phyloP scores from a whole-genome alignment of 2,888 invertebrate genomes.

The Amaurobius ferox region DNA sequence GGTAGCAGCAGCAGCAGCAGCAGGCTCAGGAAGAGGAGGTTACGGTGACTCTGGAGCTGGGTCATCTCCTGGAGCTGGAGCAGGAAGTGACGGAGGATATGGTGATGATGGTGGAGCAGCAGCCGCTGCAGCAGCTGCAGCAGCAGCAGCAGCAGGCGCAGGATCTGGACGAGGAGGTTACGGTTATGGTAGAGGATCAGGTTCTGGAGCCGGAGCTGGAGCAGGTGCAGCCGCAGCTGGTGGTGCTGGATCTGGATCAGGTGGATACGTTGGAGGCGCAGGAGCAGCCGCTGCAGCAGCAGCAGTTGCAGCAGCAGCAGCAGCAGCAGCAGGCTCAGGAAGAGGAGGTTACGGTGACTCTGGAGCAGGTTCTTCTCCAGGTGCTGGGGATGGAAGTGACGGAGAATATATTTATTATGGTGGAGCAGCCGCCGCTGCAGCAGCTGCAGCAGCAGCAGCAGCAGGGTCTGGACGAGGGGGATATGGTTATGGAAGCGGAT shows the following conservation, averaged over 20 bases:
- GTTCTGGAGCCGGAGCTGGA: too few species aligned
- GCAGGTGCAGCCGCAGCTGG: not conserved
- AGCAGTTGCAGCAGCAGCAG: not conserved
- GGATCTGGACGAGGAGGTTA: not conserved
- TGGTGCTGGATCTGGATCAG: not conserved
- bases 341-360: not conserved
- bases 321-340: not conserved
- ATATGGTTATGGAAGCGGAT: not conserved
- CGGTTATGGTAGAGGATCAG: too few species aligned
- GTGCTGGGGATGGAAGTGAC: not conserved
- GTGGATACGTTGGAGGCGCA: not conserved
- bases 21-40: not conserved
- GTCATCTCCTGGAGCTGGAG: not conserved
- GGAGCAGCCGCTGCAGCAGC: conserved; percentile 7
- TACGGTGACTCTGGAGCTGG: not conserved
- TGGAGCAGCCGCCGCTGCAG: not conserved
- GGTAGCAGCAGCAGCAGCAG: not conserved
- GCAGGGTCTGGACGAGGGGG: not conserved
- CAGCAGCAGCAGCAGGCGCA: not conserved
- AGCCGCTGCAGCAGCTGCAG: not conserved
- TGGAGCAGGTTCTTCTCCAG: not conserved
- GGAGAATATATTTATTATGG: not conserved
- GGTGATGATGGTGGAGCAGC: not conserved
- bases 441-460: not conserved
- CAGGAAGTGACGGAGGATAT: not conserved